phyloP scores from a whole-genome alignment of 1,140 invertebrate genomes.

The Plectrocnemia conspersa region DNA sequence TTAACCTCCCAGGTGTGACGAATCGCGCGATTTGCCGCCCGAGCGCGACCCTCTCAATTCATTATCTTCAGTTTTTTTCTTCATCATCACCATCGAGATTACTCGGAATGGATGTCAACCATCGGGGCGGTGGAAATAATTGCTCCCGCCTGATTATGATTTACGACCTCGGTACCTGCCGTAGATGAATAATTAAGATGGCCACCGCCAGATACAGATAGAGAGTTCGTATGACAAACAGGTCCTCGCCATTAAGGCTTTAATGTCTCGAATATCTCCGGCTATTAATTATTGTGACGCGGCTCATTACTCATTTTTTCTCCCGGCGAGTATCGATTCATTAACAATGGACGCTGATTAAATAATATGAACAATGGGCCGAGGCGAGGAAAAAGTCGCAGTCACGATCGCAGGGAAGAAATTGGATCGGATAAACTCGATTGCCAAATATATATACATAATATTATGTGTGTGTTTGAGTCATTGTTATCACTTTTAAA shows the following conservation, averaged over 20 bases:
- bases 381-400: not conserved
- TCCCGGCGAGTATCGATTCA: not conserved
- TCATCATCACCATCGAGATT: constrained; percentile 16
- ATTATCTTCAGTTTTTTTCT: too few relatives aligned
- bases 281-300: constrained; percentile 24
- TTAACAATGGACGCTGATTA: not conserved
- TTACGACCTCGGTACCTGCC: not conserved
- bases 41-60: too few relatives aligned
- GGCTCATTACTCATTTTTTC: constrained; percentile 22
- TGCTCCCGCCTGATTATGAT: constrained; percentile 21
- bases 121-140: constrained; percentile 14
- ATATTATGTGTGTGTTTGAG: constrained; percentile 2
- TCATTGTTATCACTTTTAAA: constrained; percentile 7
- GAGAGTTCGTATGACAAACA: constrained; percentile 4
- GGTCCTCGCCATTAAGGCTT: constrained; percentile 14
- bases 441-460: too few relatives aligned
- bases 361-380: constrained; percentile 6
- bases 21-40: too few relatives aligned
- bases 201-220: constrained; percentile 6
- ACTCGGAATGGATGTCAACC: constrained; percentile 14
- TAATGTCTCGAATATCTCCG: constrained; percentile 20
- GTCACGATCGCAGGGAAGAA: too few relatives aligned
- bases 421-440: too few relatives aligned
- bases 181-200: constrained; percentile 24
- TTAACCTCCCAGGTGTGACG: too few relatives aligned